Percentiles rank a stretch among this genome's conserved stretches.
Conservation (phyloP, 2,888 invertebrate species). For the Cecidostiba fungosa region DNA sequence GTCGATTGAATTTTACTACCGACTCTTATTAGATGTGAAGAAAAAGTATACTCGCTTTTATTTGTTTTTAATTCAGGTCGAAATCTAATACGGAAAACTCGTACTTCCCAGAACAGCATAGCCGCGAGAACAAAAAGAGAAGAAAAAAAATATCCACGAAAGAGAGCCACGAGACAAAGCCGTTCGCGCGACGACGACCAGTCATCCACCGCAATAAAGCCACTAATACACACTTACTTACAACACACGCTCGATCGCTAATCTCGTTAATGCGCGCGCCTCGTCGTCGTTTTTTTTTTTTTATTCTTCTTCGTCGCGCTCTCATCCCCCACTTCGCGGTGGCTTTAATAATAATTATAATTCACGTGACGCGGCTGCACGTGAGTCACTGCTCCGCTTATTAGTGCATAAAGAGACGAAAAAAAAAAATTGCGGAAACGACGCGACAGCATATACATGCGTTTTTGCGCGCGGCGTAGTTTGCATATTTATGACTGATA, state of each 20-base stretch:
- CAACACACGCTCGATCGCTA: slow-evolving; percentile 26
- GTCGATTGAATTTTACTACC: too few species aligned
- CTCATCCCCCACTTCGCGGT: not conserved
- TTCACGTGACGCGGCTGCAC: slow-evolving; percentile 26
- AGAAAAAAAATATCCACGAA: not conserved
- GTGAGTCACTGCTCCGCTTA: slow-evolving; percentile 36
- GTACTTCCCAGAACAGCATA: not conserved
- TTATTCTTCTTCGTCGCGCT: too few species aligned
- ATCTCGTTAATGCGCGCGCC: slow-evolving; percentile 27
- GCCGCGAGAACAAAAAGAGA: not conserved
- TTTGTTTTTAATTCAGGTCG: not conserved
- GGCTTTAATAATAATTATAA: slow-evolving; percentile 27
- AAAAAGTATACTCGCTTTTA: not conserved
- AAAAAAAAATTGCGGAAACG: not conserved
- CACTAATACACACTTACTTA: not conserved
- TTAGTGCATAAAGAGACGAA: slow-evolving; percentile 27
- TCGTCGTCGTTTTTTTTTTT: not conserved
- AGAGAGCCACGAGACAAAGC: not conserved
- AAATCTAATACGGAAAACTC: too few species aligned
- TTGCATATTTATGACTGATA: not conserved
- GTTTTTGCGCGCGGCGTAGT: not conserved
- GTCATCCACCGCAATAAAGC: slow-evolving; percentile 18
- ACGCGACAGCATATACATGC: not conserved
- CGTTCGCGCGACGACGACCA: too few species aligned
- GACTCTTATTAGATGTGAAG: too few species aligned